Evolutionary conservation across 2,888 invertebrate species (phyloP), one percentile per base, ranked within the genome.

Genomic region (Oxycera nigricornis): DNA sequence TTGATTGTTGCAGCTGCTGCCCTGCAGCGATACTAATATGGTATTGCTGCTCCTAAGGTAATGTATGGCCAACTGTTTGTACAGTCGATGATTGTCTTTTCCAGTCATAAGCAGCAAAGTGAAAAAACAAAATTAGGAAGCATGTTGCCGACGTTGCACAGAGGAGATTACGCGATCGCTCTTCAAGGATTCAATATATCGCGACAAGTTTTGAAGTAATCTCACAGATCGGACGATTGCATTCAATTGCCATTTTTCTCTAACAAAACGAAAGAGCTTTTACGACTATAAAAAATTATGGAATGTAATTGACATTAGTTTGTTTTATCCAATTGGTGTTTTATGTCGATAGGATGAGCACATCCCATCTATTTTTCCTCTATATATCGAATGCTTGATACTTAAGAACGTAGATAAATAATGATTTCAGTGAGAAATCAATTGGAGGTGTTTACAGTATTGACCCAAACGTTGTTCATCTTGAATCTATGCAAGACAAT

Each of bases 221-320:
- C n/a, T n/a, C n/a, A n/a, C n/a, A n/a, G n/a, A n/a, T n/a, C n/a
- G n/a, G n/a, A n/a, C n/a, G 14, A 68, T 50, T 46, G 14, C 22
- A 26, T 52, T 52, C 39, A 39, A 3, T 68, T 31, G 50, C 3
- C 52, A 68, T 52, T 68, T 52, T 50, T n/a, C n/a, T n/a, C n/a
- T 9, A 68, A 52, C 28, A 50, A n/a, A n/a, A 68, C 17, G 30
- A 50, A 68, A 50, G 17, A 2, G 14, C 11, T 26, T 46, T 30
- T 68, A 67, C 68, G 30, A 28, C n/a, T 68, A 68, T n/a, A 70
- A 52, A 72, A 72, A 50, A 31, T 39, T 74, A 73, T 76, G 76
- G 76, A 76, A 76, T 76, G 76, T 76, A 76, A 76, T 76, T 75
- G 75, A 75, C 75, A 67, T 46, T 62, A 41, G 57, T 72, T 57